phyloP scores from a whole-genome alignment of 2,888 invertebrate species.

The Thyatira batis region DNA sequence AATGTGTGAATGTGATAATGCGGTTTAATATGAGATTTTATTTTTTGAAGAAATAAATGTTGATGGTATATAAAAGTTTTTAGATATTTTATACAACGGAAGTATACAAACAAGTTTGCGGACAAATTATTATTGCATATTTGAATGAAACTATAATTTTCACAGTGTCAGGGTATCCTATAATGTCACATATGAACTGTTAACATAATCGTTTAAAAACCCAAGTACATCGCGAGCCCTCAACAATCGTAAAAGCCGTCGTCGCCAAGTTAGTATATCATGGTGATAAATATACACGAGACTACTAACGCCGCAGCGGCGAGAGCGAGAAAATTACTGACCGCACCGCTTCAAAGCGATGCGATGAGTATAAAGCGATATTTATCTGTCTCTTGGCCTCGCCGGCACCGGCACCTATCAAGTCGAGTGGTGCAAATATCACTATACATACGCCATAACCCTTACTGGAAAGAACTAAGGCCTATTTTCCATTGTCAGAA shows the following conservation, averaged over 20 bases:
- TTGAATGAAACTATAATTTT: too few relatives aligned
- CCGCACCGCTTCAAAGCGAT: conserved; percentile 57
- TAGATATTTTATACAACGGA: too few relatives aligned
- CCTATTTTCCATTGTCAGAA: conserved; percentile 20
- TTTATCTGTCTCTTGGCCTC: conserved; percentile 19
- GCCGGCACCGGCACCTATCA: conserved; percentile 35
- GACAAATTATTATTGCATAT: too few relatives aligned
- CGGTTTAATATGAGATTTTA: not conserved
- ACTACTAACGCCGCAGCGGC: conserved; percentile 39
- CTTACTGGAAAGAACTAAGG: conserved; percentile 24
- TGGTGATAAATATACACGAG: conserved; percentile 11
- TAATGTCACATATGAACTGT: conserved; percentile 3
- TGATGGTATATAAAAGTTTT: too few relatives aligned
- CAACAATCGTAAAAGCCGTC: conserved; percentile 10
- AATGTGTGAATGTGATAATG: not conserved
- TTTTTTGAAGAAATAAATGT: too few relatives aligned
- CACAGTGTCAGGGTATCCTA: too few relatives aligned
- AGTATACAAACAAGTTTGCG: too few relatives aligned
- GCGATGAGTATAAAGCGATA: conserved; percentile 48
- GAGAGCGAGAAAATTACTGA: conserved; percentile 63
- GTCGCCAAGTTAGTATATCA: conserved; percentile 4
- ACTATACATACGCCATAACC: conserved; percentile 14
- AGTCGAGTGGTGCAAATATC: conserved; percentile 33
- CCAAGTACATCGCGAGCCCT: conserved; percentile 27
- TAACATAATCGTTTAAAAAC: not conserved